Base-by-base conservation (phyloP, 2,113 vertebrate species). In the Microcebus jonahi region DNA sequence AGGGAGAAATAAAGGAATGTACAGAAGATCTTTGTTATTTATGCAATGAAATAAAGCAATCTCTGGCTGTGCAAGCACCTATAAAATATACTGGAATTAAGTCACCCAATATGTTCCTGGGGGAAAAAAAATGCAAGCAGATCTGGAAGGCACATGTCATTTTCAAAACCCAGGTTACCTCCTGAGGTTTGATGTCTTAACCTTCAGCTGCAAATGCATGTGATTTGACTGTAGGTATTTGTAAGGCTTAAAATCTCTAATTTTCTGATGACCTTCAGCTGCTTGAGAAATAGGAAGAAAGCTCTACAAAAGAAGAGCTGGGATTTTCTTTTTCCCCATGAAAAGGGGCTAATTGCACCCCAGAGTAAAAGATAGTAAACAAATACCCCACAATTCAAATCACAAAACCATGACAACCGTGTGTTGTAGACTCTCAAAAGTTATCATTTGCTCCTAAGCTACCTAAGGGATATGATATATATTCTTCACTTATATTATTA, bases 41-140 rank as follows among this genome's bases (percentile, higher is more conserved):
- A 98, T 97, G 97, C 98, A 98, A 96, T 91, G 90, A 97, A 98
- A 98, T 97, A 98, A 98, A 98, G 81, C 83, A 95, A 95, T 98
- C 95, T 98, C 61, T 87, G 95, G 63, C 96, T 93, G 39, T 91
- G 93, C 42, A 84, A 96, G 98, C 96, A 70, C 67, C 92, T 96
- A 71, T 97, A 94, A 98, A 98, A 97, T 97, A 97, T 29, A 39
- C 84, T 61, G 23, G 80, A 97, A 95, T 92, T 95, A 98, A 98
- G 97, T 98, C 97, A 50, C 73, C 20, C 75, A 27, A 50, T 86
- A 91, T 96, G 95, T 95, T 96, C 90, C 92, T 96, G 14, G 25
- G 39, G 39, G 36, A 75, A 96, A 96, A 97, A 63, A 98, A 97
- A 98, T 84, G 93, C 92, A 94, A 95, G 94, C 76, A 96, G 93